phyloP scores from a whole-genome alignment of 2,888 invertebrate genomes.

The Drosophila differens region DNA sequence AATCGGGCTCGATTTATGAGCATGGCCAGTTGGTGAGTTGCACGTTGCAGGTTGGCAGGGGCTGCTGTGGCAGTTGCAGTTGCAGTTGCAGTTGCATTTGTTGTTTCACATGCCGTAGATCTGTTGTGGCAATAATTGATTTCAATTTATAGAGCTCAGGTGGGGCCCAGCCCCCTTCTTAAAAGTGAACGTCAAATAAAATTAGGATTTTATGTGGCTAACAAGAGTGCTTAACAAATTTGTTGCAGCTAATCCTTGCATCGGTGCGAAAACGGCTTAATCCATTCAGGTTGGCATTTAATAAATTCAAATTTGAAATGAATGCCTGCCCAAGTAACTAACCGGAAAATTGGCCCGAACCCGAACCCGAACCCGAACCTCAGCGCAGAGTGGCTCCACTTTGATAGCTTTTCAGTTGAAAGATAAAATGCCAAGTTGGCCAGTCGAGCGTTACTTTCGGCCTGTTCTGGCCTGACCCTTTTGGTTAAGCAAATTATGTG shows the following conservation, averaged over 20 bases:
- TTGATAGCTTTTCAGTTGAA: slow-evolving; percentile 34
- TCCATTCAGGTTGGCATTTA: slow-evolving; percentile 21
- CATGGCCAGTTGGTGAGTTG: slow-evolving; percentile 34
- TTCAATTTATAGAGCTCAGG: slow-evolving; percentile 72
- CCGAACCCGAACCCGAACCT: not conserved
- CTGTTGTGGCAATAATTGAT: slow-evolving; percentile 72
- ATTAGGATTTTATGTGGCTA: slow-evolving; percentile 62
- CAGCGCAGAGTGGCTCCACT: slow-evolving; percentile 1
- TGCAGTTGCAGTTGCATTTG: slow-evolving; percentile 42
- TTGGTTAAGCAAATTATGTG: slow-evolving; percentile 49
- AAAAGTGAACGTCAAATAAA: slow-evolving; percentile 53
- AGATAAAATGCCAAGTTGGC: slow-evolving; percentile 26
- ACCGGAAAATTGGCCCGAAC: slow-evolving; percentile 42
- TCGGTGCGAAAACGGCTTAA: slow-evolving; percentile 21
- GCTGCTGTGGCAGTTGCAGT: slow-evolving; percentile 3
- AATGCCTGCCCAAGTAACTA: slow-evolving; percentile 29
- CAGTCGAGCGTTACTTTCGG: slow-evolving; percentile 29
- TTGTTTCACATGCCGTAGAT: slow-evolving; percentile 72
- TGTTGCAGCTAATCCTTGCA: slow-evolving; percentile 43
- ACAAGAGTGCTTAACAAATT: slow-evolving; percentile 52
- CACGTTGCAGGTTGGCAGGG: not conserved
- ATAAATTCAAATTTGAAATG: slow-evolving; percentile 26
- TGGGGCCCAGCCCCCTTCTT: slow-evolving; percentile 41
- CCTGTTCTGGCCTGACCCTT: slow-evolving; percentile 30
- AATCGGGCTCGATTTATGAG: slow-evolving; percentile 75